Base-by-base conservation (phyloP, 92 coral and sea anemone genomes). In the Epizoanthus fatuus region DNA sequence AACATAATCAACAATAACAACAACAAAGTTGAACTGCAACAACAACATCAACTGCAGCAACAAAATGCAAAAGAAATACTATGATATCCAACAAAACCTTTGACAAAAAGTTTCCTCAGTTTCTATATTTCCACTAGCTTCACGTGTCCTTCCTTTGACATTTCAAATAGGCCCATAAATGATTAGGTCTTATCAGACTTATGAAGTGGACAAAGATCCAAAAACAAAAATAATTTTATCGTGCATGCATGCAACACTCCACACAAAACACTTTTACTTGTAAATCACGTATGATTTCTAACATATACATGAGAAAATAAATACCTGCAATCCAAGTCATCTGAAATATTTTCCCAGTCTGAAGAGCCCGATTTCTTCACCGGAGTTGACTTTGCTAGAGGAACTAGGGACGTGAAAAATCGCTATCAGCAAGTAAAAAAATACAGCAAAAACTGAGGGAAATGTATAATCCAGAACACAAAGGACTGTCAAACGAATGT, bases 311-410 rank as follows among this genome's bases (percentile, higher is more conserved):
- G 69, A 63, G 69, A 63, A 63, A 63, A 63, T 20, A 11, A 63
- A 19, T 63, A 63, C 69, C 69, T 63, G 69, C 13, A 8, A 63
- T 6, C 7, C 7, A 6, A 45, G 51, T 22, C 25, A 22, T 63
- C 69, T 6, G 69, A 63, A 22, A 22, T 22, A 22, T 22, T 22
- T 45, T 45, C 9, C 8, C 44, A 40, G 68, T 62, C 68, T 66
- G 49, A 39, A 67, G 22, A 67, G 47, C 73, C 73, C 40, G 38
- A 37, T 22, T 69, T 69, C 74, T 69, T 69, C 32, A 39, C 74
- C n/a, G 74, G 74, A 69, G 74, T 69, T 2, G 74, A 69, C 22
- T 69, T 69, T 69, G 74, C 74, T 14, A 69, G 74, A 5, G 74
- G 74, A 69, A 39, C 74, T 69, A 6, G 51, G 47, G 74, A 69